Conservation (phyloP, 2,888 invertebrate species). For the Tubulanus polymorphus region DNA sequence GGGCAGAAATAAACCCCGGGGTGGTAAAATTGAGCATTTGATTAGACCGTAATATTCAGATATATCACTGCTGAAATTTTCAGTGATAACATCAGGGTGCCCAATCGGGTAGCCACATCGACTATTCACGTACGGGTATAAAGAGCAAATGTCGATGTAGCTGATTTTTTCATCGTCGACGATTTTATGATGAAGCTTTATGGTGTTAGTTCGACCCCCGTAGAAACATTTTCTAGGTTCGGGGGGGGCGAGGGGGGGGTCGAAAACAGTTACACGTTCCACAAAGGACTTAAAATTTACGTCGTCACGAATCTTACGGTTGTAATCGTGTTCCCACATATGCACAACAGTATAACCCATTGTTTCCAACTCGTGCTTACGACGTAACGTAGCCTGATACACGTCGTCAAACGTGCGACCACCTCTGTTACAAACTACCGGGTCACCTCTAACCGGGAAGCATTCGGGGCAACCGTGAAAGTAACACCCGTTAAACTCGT, state of each 20-base stretch:
- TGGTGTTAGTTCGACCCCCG: conserved; percentile 6
- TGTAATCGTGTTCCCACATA: conserved; percentile 10
- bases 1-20: conserved; percentile 24
- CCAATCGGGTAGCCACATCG: background rate
- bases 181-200: background rate
- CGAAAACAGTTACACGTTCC: background rate
- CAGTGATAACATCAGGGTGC: conserved; percentile 17
- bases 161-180: conserved; percentile 2
- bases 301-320: background rate
- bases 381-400: background rate
- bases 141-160: conserved; percentile 6
- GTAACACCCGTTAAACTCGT: background rate
- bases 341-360: conserved; percentile 5
- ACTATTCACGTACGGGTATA: conserved; percentile 4
- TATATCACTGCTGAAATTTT: conserved; percentile 23
- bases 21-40: conserved; percentile 23
- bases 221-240: conserved; percentile 7
- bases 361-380: background rate
- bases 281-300: background rate
- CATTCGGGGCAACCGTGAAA: background rate
- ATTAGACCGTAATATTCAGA: conserved; percentile 22
- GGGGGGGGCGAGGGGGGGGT: background rate
- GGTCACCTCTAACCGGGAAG: background rate
- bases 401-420: background rate
- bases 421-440: no score